Base-by-base conservation (phyloP, 2,888 invertebrate species). In the Mesopsocus fuscifrons region DNA sequence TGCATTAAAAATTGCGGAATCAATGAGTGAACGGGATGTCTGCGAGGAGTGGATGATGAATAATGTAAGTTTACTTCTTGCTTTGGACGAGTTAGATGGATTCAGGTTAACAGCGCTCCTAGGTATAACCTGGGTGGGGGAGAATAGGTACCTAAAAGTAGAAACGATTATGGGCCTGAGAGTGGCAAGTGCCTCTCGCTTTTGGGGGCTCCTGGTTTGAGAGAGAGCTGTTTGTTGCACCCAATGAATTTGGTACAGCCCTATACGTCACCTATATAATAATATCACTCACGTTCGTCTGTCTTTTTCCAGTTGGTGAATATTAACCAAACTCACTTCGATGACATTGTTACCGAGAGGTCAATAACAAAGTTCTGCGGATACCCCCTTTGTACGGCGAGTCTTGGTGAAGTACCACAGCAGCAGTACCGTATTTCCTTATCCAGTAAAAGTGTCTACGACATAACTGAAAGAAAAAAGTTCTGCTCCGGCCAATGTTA, bases 401-500 rank as follows among this genome's bases (percentile, higher is more conserved):
- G 58, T 2, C 55, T 89, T 34, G 67, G 67, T 8, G 61, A 66
- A 55, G 68, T 82, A 48, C 77, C 81, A 0, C 71, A 70, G 45
- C 81, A 89, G 58, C 74, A 78, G 53, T 92, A 78, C 59, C 70
- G 74, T 47, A 91, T 92, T 57, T 84, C 81, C 0, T 66, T 72
- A 3, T 72, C 69, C 53, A 70, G 67, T 1, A 89, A 89, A 54
- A 87, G 82, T 64, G 82, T 92, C 0, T 91, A 79, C 55, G 89
- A 92, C 56, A 75, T 91, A 6, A 81, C 81, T 2, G 74, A 77
- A 43, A 70, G 88, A 49, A 91, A 77, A 68, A 80, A 77, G 55
- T 91, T 79, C 57, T 92, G 91, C 55, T 80, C 82, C 49, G 79
- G 79, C 50, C 61, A 64, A 40, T 92, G 92, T 57, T 89, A 79